Evolutionary conservation across 2,797 vertebrate genomes (phyloP).

Genomic region (Falco columbarius): DNA sequence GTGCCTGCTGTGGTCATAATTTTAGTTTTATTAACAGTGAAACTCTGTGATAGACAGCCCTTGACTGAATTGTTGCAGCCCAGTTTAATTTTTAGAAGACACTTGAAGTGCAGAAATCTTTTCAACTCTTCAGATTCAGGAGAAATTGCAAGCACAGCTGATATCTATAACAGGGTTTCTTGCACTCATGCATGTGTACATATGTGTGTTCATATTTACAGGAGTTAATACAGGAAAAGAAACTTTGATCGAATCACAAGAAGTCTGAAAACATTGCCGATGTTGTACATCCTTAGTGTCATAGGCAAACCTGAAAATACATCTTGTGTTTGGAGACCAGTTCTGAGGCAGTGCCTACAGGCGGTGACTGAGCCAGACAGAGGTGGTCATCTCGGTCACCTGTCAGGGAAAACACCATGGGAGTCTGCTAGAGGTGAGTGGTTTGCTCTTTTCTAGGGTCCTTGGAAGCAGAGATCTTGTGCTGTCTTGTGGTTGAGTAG

Average conservation of each 20-base stretch:
- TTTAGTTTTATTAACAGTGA: neutral
- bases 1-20: neutral
- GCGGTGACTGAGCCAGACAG: neutral
- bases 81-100: neutral
- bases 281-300: no score
- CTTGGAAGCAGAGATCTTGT: neutral
- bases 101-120: neutral
- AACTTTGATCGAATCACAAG: neutral
- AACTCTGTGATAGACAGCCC: neutral
- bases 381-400: neutral
- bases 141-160: neutral
- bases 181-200: fast-evolving
- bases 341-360: neutral
- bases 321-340: neutral
- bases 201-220: neutral
- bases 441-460: neutral
- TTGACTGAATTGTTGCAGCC: neutral
- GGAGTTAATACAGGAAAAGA: no score
- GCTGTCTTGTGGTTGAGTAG: neutral
- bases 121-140: neutral
- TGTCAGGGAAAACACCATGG: neutral
- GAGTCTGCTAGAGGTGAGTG: no score
- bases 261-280: neutral
- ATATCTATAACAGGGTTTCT: neutral
- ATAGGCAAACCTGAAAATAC: neutral